A percentile compares a stretch with the other conserved stretches of the same genome.
Evolutionary conservation across 2,113 vertebrate species (phyloP).

Genomic region (Colistium nudipinnis): DNA sequence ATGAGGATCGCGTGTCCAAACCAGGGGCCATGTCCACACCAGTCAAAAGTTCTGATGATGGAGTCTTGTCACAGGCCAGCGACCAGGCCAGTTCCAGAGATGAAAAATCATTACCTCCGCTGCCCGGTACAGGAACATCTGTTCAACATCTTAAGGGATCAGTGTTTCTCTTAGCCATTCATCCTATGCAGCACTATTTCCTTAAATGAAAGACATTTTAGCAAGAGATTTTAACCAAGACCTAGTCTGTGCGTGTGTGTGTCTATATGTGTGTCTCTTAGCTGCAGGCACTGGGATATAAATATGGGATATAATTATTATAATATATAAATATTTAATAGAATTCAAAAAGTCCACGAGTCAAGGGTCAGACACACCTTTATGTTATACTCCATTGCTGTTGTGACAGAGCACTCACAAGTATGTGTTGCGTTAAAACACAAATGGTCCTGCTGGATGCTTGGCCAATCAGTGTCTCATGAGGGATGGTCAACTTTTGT

Average conservation of each 20-base stretch:
- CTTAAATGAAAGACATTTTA: too few species aligned
- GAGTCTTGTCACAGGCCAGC: conserved; percentile 78
- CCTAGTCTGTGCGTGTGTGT: not conserved
- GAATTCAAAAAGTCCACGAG: not conserved
- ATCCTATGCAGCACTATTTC: not conserved
- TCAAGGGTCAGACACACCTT: not conserved
- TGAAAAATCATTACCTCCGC: conserved; percentile 88
- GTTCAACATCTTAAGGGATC: not conserved
- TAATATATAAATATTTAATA: too few species aligned
- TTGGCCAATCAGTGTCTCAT: too few species aligned
- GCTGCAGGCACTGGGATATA: not conserved
- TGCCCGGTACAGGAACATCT: conserved; percentile 85
- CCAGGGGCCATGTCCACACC: conserved; percentile 87
- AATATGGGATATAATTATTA: too few species aligned
- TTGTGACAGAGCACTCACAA: not conserved
- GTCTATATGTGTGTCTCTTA: too few species aligned
- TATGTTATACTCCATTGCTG: not conserved
- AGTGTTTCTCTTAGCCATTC: not conserved
- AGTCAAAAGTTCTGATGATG: conserved; percentile 86
- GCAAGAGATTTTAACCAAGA: too few species aligned
- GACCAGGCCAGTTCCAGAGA: conserved; percentile 86
- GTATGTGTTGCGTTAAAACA: too few species aligned
- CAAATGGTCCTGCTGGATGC: too few species aligned
- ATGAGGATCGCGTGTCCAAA: conserved; percentile 90
- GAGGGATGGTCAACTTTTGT: too few species aligned